Conservation (phyloP, 2,888 invertebrate species). For the Orthonychiurus folsomi region DNA sequence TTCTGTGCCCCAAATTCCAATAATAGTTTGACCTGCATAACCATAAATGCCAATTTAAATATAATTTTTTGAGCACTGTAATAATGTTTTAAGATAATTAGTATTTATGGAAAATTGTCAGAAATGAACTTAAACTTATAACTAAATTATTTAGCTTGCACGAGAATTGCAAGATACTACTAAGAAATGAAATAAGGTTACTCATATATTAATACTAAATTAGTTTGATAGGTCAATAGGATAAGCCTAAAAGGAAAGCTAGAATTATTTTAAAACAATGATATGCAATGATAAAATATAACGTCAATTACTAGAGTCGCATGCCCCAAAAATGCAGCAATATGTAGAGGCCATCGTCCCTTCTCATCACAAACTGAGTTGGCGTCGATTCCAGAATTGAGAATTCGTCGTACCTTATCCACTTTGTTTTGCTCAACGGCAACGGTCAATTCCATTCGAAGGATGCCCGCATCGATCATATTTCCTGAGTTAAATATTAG, state of each 20-base stretch:
- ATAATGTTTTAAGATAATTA: not conserved
- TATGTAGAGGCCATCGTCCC: slow-evolving; percentile 39
- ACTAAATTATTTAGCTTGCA: too few relatives aligned
- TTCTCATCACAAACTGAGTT: slow-evolving; percentile 40
- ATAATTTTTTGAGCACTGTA: not conserved
- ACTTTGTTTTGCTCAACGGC: slow-evolving; percentile 39
- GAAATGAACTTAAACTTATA: too few relatives aligned
- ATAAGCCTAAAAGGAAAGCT: not conserved
- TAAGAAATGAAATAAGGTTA: not conserved
- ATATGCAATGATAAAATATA: not conserved
- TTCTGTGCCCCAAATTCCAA: slow-evolving; percentile 40
- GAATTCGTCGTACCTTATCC: slow-evolving; percentile 36
- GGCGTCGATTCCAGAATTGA: slow-evolving; percentile 38
- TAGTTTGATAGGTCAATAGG: too few relatives aligned
- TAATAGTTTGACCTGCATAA: slow-evolving; percentile 30
- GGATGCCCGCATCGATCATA: slow-evolving; percentile 14
- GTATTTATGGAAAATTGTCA: too few relatives aligned
- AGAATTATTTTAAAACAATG: not conserved
- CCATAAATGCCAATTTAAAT: slow-evolving; percentile 2
- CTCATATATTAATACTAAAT: not conserved
- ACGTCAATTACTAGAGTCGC: slow-evolving; percentile 29
- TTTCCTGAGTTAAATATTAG: slow-evolving; percentile 5
- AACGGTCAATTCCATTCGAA: slow-evolving; percentile 34
- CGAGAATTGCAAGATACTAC: too few relatives aligned
- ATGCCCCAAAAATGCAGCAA: slow-evolving; percentile 36